Conservation (phyloP, 2,888 invertebrate species). For the Platycheirus rosarum region DNA sequence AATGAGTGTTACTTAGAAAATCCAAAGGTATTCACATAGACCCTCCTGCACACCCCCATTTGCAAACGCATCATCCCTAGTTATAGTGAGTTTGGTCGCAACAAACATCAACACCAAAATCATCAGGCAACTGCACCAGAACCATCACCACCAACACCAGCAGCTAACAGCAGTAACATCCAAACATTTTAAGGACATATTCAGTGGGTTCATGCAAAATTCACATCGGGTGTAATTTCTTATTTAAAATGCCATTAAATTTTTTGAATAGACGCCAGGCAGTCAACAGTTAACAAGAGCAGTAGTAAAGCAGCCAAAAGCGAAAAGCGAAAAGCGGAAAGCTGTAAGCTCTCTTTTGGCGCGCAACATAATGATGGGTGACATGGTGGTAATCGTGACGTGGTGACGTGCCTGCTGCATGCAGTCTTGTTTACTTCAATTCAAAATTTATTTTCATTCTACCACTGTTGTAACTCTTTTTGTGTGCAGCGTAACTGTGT, state of each 20-base stretch:
- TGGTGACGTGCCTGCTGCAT: neutral
- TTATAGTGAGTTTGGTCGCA: conserved; percentile 56
- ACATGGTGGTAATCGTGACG: conserved; percentile 1
- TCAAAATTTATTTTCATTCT: conserved; percentile 66
- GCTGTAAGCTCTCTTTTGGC: conserved; percentile 33
- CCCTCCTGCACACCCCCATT: conserved; percentile 48
- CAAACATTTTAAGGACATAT: conserved; percentile 73
- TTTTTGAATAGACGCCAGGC: conserved; percentile 80
- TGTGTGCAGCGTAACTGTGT: conserved; percentile 21
- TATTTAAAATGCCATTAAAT: conserved; percentile 83
- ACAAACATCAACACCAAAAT: conserved; percentile 56
- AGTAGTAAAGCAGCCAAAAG: conserved; percentile 34
- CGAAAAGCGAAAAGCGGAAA: conserved; percentile 36
- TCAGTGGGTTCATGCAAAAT: conserved; percentile 79
- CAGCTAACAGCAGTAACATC: conserved; percentile 54
- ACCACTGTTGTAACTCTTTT: conserved; percentile 23
- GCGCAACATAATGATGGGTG: conserved; percentile 66
- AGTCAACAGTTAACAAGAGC: conserved; percentile 49
- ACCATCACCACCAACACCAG: conserved; percentile 25
- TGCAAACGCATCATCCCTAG: conserved; percentile 48
- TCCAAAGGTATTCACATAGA: conserved; percentile 80
- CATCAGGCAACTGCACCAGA: conserved; percentile 29
- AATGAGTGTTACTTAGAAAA: conserved; percentile 83
- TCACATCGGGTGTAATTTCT: conserved; percentile 82
- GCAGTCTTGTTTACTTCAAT: conserved; percentile 67